phyloP scores from a whole-genome alignment of 2,888 invertebrate genomes.

The Agelastica alni region DNA sequence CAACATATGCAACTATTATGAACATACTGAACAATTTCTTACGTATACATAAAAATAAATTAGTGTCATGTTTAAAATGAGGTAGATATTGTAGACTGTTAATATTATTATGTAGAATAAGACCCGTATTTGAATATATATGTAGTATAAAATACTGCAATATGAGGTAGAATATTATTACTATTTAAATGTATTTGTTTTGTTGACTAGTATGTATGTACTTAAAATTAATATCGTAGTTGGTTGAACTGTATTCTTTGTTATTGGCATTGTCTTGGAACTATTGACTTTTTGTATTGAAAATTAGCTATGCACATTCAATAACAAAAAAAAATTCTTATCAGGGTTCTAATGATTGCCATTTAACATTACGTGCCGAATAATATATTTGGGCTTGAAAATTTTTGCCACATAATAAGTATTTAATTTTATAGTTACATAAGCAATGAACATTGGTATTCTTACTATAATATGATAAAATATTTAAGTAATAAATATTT shows the following conservation, averaged over 20 bases:
- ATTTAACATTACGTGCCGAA: constrained; percentile 16
- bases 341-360: constrained; percentile 1
- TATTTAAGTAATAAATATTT: too few relatives aligned
- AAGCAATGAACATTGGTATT: too few relatives aligned
- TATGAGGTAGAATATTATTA: constrained; percentile 19
- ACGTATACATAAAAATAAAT: constrained; percentile 38
- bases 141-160: constrained; percentile 25
- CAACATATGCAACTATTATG: constrained; percentile 33
- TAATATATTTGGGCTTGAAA: constrained; percentile 16
- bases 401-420: too few relatives aligned
- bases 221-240: constrained; percentile 50
- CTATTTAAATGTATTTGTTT: constrained; percentile 34
- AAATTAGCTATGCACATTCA: constrained; percentile 13
- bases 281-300: too few relatives aligned
- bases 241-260: constrained; percentile 37
- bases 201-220: constrained; percentile 46
- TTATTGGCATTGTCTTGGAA: background rate
- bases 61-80: constrained; percentile 46
- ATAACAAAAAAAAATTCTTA: constrained; percentile 9
- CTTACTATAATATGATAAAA: too few relatives aligned
- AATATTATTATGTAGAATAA: constrained; percentile 19
- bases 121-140: constrained; percentile 16
- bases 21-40: constrained; percentile 33
- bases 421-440: too few relatives aligned
- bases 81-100: constrained; percentile 42